Evolutionary conservation across 2,113 vertebrate genomes (phyloP).

Genomic region (Dascyllus trimaculatus): DNA sequence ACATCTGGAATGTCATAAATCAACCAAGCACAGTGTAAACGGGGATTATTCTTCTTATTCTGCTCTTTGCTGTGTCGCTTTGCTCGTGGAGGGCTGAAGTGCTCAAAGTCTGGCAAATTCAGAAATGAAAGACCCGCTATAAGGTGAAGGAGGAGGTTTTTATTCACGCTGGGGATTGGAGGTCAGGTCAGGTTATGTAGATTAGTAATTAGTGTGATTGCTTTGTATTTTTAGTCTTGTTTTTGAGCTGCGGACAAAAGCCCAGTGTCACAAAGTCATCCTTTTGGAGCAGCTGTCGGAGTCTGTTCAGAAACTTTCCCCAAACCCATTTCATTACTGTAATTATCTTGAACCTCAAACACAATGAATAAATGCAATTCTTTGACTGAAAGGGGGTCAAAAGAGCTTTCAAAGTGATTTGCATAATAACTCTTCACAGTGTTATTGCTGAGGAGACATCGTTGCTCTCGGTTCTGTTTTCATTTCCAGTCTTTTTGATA

Average conservation of each 20-base stretch:
- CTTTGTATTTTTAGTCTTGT: conserved; percentile 10
- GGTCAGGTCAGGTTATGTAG: conserved; percentile 12
- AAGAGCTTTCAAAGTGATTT: conserved; percentile 52
- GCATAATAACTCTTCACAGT: conserved; percentile 39
- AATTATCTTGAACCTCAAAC: conserved; percentile 25
- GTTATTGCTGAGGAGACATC: conserved; percentile 28
- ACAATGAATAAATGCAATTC: conserved; percentile 8
- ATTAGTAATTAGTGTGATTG: neutral
- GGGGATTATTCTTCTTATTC: conserved; percentile 19
- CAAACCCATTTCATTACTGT: conserved; percentile 10
- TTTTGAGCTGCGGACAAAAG: conserved; percentile 6
- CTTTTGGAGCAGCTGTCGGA: neutral
- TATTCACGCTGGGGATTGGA: neutral
- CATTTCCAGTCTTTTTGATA: neutral
- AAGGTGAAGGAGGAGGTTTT: neutral
- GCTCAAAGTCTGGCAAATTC: neutral
- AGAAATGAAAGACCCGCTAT: neutral
- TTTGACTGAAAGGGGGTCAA: conserved; percentile 13
- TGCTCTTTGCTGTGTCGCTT: conserved; percentile 1
- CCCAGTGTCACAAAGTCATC: conserved; percentile 9
- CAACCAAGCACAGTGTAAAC: conserved; percentile 37
- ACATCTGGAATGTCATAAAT: conserved; percentile 59
- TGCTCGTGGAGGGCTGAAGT: neutral
- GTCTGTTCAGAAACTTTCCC: conserved; percentile 11
- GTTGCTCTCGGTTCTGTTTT: conserved; percentile 10